Evolutionary conservation across 2,113 vertebrate genomes (phyloP), one percentile per base, ranked within the genome.

Genomic region (Synodontis membranacea): DNA sequence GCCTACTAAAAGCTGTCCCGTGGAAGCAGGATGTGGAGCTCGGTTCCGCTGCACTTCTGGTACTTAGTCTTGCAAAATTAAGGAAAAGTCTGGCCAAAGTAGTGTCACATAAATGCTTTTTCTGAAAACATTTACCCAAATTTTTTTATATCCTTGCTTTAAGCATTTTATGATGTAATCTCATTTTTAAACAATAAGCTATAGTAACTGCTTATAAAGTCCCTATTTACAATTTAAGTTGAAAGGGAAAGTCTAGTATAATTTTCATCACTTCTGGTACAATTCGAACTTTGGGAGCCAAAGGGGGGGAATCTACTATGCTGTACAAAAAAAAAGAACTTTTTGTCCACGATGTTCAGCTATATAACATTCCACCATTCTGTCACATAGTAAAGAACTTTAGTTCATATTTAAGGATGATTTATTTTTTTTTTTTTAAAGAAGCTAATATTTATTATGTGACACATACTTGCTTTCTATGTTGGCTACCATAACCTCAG

Each of bases 1-100:
- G 5, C 94, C 96, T 0, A 94, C 92, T 1, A 91, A 91, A 89
- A 95, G 95, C 39, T 99, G 97, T 79, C 97, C 97, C 4, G 87
- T 94, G 44, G 95, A 96, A 34, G 93, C 95, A 2, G 97, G 97
- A 62, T 99, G 97, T 88, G 96, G 95, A 88, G 91, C 95, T 75
- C 93, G 96, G 21, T 99, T 98, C 91, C 94, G 96, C 39, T 99
- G 98, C 90, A 93, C 89, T 79, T 98, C 97, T 91, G 97, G 97
- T 98, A 93, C 50, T 6, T 39, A 28, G n/a, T 14, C 21, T 66
- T 87, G 5, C 1, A 54, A 54, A 52, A 23, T 50, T 8, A 78
- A 50, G 1, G 5, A n/a, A 14, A 74, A 1, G 9, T 44, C 12
- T 74, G 70, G 28, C 11, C 42, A n/a, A 48, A n/a, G n/a, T n/a